Evolutionary conservation across 92 coral and sea anemone genomes (phyloP), one percentile per base, ranked within the genome.

Genomic region (Zoanthus sansibaricus): DNA sequence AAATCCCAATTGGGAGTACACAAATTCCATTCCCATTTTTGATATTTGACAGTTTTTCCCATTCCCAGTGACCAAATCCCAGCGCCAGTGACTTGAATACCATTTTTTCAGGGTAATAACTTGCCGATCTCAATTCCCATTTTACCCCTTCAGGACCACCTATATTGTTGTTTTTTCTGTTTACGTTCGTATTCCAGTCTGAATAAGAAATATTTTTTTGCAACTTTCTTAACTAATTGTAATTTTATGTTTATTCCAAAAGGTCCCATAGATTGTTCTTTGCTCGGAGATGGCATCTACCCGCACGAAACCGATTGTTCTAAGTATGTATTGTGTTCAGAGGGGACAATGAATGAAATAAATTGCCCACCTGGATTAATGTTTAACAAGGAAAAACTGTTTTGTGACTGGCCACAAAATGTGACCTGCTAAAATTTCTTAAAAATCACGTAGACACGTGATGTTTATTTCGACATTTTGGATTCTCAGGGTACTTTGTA

Each of bases 381-480:
- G 37, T 93, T 83, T 66, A 84, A 93, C 83, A 61, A 75, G 13
- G 86, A 55, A 31, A 67, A 58, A 21, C 58, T 77, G 31, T 67
- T 71, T 21, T 93, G 95, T 90, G 93, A 90, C 70, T 93, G 95
- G 95, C 95, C 93, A 46, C 73, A 48, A 18, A 93, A 88, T 71
- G 89, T 88, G 76, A 69, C 15, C 72, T 93, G 93, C 69, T 62
- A 16, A 62, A 37, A 37, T 4, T 4, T 4, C 4, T 37, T 25
- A 25, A 25, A 25, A 25, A 25, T 25, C 25, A 25, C 25, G 25
- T 25, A 25, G 20, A 13, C 69, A 62, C 20, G 4, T 62, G 69
- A 16, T 20, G 18, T 17, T 11, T 1, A 62, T 62, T 13, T 6
- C 69, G 18, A 11, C 69, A 49, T 49, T 49, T 7, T 6, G 1